Evolutionary conservation across 2,888 invertebrate genomes (phyloP).

Genomic region (Drosophila prostipennis): DNA sequence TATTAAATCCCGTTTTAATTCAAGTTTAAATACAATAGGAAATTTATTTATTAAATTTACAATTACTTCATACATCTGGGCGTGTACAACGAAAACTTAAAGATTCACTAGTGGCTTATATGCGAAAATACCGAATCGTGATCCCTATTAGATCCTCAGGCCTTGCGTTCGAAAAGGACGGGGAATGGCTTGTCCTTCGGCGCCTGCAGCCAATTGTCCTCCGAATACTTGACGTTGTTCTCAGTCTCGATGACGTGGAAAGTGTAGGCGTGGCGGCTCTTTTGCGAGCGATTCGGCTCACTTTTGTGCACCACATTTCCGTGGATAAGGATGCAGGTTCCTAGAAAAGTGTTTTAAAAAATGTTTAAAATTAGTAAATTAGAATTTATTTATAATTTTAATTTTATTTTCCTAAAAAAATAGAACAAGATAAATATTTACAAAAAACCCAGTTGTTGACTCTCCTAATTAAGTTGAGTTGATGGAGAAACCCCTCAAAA

Average conservation of each 20-base stretch:
- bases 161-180: slow-evolving; percentile 85
- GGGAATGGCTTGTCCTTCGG: slow-evolving; percentile 89
- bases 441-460: too few relatives aligned
- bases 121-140: slow-evolving; percentile 45
- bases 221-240: slow-evolving; percentile 88
- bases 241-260: slow-evolving; percentile 95
- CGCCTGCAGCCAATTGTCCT: slow-evolving; percentile 94
- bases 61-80: slow-evolving; percentile 36
- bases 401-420: too few relatives aligned
- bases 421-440: too few relatives aligned
- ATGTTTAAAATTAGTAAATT: too few relatives aligned
- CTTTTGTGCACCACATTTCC: slow-evolving; percentile 97
- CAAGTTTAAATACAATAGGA: slow-evolving; percentile 15
- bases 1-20: not conserved
- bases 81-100: slow-evolving; percentile 56
- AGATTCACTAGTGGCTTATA: slow-evolving; percentile 53
- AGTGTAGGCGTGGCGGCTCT: slow-evolving; percentile 96
- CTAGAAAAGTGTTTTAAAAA: slow-evolving; percentile 84
- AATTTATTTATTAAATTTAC: slow-evolving; percentile 53
- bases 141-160: slow-evolving; percentile 36
- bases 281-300: slow-evolving; percentile 91
- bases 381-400: too few relatives aligned
- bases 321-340: slow-evolving; percentile 94
- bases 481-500: not conserved
- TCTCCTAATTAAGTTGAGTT: not conserved